Base-by-base conservation (phyloP, 2,797 vertebrate genomes). In the Semaprochilodus insignis region DNA sequence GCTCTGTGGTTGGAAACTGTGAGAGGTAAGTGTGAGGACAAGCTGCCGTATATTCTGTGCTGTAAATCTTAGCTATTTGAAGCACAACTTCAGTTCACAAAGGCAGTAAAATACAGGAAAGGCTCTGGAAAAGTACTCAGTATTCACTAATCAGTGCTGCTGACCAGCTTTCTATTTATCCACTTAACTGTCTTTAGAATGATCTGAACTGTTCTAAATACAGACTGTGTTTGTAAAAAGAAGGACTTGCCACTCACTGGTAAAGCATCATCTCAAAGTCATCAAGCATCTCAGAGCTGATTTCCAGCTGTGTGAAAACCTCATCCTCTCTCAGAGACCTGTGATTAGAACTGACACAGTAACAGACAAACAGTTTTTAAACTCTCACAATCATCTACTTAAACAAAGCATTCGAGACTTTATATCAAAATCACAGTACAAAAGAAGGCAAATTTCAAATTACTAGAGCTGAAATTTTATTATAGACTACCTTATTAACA, bases 211-310 rank as follows among this genome's bases (percentile, higher is more conserved):
- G 31, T 57, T 19, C 5, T 48, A 40, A 48, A 13, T 6, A 15
- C 40, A 6, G 31, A 51, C 31, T 44, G 40, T 10, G 8, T 6
- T 44, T 44, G 5, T 44, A 44, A 44, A 3, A 44, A 10, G 40
- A 44, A n/a, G 44, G 72, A 19, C 55, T 40, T 76, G 36, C 10
- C 80, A 94, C 95, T 94, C 91, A 94, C 94, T 90, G 89, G 78
- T 89, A 90, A 81, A 96, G 89, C 74, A 89, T 90, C 66, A 87
- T 89, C 83, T 95, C 92, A 82, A 95, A 94, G 27, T 89, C 71
- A 0, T 0, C 21, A 86, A 95, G 2, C 15, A 74, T 51, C 62
- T 92, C 85, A 25, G 89, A 75, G 54, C 87, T 85, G 62, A 95
- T 88, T 69, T 89, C 85, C 21, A 89, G 70, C 78, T 89, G 91